Evolutionary conservation across 2,797 vertebrate genomes (phyloP).

Genomic region (Moxostoma hubbsi): DNA sequence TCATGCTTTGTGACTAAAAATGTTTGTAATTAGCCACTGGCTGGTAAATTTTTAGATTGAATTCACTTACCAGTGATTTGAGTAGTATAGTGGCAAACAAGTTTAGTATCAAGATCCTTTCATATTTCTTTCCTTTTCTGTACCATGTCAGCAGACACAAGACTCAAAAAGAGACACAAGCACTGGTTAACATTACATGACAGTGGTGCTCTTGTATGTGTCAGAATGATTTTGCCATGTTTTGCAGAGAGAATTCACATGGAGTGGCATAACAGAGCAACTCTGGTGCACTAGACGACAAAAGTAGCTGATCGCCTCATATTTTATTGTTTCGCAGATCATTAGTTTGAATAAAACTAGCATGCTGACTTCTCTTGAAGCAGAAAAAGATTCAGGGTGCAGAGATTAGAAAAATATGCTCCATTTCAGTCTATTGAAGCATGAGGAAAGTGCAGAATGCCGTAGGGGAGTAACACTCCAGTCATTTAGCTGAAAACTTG

Average conservation of each 20-base stretch:
- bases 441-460: conserved; percentile 12
- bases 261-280: conserved; percentile 6
- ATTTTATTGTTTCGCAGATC: conserved; percentile 43
- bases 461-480: conserved; percentile 2
- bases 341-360: conserved; percentile 33
- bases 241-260: conserved; percentile 25
- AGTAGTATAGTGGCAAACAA: too few species aligned
- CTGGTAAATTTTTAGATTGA: too few species aligned
- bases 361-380: conserved; percentile 26
- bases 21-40: too few species aligned
- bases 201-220: conserved; percentile 24
- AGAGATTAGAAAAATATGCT: conserved; percentile 38
- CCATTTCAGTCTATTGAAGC: conserved; percentile 47
- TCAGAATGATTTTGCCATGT: conserved; percentile 43
- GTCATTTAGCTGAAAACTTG: conserved; percentile 33
- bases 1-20: too few species aligned
- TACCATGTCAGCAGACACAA: too few species aligned
- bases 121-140: too few species aligned
- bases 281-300: background rate
- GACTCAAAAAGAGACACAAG: conserved; percentile 15
- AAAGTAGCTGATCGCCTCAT: conserved; percentile 23
- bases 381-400: conserved; percentile 2
- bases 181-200: conserved; percentile 26
- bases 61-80: too few species aligned
- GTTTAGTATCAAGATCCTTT: too few species aligned